Evolutionary conservation across 1,140 invertebrate species (phyloP), one percentile per base, ranked within the genome.

Genomic region (Temnothorax longispinosus): DNA sequence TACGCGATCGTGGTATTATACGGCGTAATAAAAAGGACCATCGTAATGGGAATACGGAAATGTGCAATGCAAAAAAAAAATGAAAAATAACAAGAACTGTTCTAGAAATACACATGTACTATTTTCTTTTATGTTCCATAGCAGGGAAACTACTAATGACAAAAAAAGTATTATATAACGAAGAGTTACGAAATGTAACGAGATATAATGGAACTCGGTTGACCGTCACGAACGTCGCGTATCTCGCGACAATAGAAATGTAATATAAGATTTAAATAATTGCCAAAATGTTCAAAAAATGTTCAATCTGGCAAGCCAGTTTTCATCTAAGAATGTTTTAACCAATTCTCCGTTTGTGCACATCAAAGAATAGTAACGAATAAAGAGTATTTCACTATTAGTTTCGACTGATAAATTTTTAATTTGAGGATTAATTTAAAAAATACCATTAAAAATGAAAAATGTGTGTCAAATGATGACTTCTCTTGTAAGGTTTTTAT

Each of bases 131-230:
- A 69, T 50, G 32, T 88, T 85, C 75, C 58, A 58, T 38, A 13
- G 54, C 35, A 75, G 52, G 15, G n/a, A 58, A 75, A 75, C 72
- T 58, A 75, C 38, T 58, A 58, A 58, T 58, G 38, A 75, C 18
- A 75, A 58, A 81, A 56, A 82, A 88, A 87, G 75, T 27, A 27
- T 27, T 27, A 52, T 84, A 58, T 75, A 72, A 87, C 62, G 67
- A 88, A 87, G 56, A 77, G 27, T 27, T 62, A 62, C 74, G 56
- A 47, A 58, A 21, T 32, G 13, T 50, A 69, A 69, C 41, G 50
- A 69, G 21, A 50, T 69, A 76, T 60, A 76, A 44, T 21, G 18
- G n/a, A 44, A 27, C n/a, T 50, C 38, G 18, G 8, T 56, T 56
- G 71, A 74, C 35, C 13, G n/a, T 41, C 18, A 7, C 7, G 0